Conservation (phyloP, 2,888 invertebrate genomes). For the Drosophila nigricruria region DNA sequence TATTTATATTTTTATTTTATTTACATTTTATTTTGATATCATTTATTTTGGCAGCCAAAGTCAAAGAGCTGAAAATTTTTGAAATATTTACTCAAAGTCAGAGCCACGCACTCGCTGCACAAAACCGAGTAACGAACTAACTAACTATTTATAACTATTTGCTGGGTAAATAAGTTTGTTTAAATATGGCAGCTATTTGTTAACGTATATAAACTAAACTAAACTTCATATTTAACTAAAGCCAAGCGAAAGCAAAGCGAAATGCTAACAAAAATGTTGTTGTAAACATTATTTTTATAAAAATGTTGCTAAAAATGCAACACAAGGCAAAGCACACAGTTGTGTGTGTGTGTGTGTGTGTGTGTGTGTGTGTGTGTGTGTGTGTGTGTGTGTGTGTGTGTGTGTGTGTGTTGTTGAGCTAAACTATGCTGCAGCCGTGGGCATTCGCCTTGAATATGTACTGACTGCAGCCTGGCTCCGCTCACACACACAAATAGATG, state of each 20-base stretch:
- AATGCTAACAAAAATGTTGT: constrained; percentile 50
- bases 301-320: constrained; percentile 72
- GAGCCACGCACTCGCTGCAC: background rate
- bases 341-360: constrained; percentile 7
- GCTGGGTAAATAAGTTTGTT: constrained; percentile 69
- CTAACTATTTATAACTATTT: constrained; percentile 62
- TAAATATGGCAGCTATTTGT: constrained; percentile 71
- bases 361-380: constrained; percentile 10
- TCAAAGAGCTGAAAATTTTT: constrained; percentile 23
- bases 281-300: constrained; percentile 69
- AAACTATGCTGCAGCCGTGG: constrained; percentile 55
- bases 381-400: constrained; percentile 11
- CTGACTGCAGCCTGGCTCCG: constrained; percentile 8
- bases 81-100: constrained; percentile 38
- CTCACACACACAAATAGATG: constrained; percentile 45
- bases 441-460: constrained; percentile 59
- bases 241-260: constrained; percentile 41
- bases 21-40: background rate
- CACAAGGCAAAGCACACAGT: constrained; percentile 75
- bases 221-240: constrained; percentile 69
- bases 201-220: constrained; percentile 66
- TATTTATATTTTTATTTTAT: too few relatives aligned
- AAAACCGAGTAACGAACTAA: constrained; percentile 31
- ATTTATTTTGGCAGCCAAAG: constrained; percentile 37
- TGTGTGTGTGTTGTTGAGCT: constrained; percentile 37